These are phyloP conservation scores for Uropetala carovei DNA, from an alignment of 2,888 invertebrate species.

Conservation along the genomic window DNA sequence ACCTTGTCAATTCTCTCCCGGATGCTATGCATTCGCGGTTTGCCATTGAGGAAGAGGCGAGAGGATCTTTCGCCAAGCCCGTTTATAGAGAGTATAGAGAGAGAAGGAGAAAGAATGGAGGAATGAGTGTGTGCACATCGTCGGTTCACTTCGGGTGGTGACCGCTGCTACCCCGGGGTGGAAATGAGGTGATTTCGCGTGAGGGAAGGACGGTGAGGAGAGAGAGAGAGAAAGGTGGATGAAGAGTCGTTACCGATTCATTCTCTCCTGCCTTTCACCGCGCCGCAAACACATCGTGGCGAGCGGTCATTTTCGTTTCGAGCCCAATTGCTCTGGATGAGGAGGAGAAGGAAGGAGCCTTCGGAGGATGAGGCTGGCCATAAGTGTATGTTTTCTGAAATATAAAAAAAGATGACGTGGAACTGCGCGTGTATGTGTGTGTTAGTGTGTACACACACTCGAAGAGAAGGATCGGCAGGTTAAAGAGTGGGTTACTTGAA, in stretches of 20 bases:
- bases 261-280: neutral
- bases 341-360: neutral
- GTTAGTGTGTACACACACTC: too few species aligned
- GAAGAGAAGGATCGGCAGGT: neutral
- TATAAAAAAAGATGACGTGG: too few species aligned
- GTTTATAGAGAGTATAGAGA: neutral
- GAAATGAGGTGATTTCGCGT: neutral
- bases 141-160: neutral
- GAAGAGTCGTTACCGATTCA: conserved; percentile 14
- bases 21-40: conserved; percentile 43
- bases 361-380: neutral
- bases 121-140: neutral
- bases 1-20: conserved; percentile 52
- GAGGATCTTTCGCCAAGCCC: neutral
- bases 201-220: too few species aligned
- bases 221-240: neutral
- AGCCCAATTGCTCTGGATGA: neutral
- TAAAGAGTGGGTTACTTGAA: neutral
- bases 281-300: neutral
- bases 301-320: conserved; percentile 36
- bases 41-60: conserved; percentile 20
- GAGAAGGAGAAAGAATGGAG: neutral
- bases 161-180: conserved; percentile 32
- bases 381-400: neutral
- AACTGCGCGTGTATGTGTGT: too few species aligned